Percentiles rank a stretch among this genome's conserved stretches.
These are phyloP conservation scores for Euzetes globulus DNA, from an alignment of 2,888 invertebrate genomes.

Conservation along the genomic window DNA sequence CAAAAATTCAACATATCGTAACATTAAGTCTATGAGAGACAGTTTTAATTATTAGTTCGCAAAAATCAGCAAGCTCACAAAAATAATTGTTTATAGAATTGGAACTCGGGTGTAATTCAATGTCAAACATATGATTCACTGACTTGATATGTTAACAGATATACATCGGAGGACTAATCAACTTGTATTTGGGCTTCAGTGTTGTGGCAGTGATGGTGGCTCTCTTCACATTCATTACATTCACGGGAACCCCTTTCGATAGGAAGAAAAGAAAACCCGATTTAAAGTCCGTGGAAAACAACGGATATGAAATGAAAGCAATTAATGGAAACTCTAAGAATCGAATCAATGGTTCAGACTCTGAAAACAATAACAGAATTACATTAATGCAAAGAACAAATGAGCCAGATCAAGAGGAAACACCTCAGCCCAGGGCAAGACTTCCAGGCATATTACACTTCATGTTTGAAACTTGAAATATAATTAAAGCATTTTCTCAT, in stretches of 20 bases:
- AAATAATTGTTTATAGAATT: too few relatives aligned
- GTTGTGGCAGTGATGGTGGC: slow-evolving; percentile 9
- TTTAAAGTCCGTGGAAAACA: not conserved
- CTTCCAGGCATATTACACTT: slow-evolving; percentile 4
- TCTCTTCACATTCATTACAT: not conserved
- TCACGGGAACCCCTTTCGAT: not conserved
- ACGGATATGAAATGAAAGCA: not conserved
- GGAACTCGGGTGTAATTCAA: too few relatives aligned
- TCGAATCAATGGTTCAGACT: not conserved
- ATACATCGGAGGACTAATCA: slow-evolving; percentile 33
- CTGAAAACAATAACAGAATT: not conserved
- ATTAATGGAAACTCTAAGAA: not conserved
- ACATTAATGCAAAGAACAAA: too few relatives aligned
- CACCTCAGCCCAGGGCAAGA: not conserved
- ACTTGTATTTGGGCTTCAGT: slow-evolving; percentile 25
- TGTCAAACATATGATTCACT: not conserved
- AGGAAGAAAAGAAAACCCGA: not conserved
- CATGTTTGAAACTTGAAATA: slow-evolving; percentile 4
- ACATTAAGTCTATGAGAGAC: too few relatives aligned
- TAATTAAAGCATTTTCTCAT: not conserved
- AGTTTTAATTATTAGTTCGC: too few relatives aligned
- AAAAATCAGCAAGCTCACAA: too few relatives aligned
- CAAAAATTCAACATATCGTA: too few relatives aligned
- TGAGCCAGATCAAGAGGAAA: too few relatives aligned
- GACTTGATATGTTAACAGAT: not conserved